phyloP scores from a whole-genome alignment of 2,113 vertebrate species.

The Grallaria varia region DNA sequence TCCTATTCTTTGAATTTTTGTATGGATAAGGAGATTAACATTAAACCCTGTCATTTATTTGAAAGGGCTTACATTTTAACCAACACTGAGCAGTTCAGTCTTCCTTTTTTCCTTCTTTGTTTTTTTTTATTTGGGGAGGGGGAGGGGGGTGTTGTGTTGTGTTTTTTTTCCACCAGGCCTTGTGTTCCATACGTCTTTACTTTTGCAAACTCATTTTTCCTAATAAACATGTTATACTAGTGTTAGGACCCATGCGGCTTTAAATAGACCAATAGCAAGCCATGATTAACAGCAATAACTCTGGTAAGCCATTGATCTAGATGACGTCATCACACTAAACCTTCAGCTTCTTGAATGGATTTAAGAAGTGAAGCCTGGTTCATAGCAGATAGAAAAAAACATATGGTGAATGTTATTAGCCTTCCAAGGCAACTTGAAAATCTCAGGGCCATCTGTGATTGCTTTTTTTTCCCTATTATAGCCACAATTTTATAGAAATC shows the following conservation, averaged over 20 bases:
- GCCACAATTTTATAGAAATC: neutral
- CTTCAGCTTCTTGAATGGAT: neutral
- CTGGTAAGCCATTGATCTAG: neutral
- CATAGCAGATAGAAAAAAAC: slow-evolving; percentile 40
- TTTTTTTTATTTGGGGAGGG: too few relatives aligned
- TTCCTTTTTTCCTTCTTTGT: neutral
- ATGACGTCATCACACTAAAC: slow-evolving; percentile 33
- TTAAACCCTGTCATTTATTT: neutral
- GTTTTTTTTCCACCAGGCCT: neutral
- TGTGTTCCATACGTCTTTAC: neutral
- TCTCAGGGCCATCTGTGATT: neutral
- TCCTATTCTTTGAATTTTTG: neutral
- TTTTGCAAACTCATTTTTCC: neutral
- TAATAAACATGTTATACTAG: neutral
- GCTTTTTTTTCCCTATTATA: slow-evolving; percentile 11
- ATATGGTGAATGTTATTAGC: slow-evolving; percentile 43
- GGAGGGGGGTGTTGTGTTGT: too few relatives aligned
- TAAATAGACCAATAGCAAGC: neutral
- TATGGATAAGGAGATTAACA: neutral
- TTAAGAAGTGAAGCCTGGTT: slow-evolving; percentile 24
- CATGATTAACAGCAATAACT: slow-evolving; percentile 2
- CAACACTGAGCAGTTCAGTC: neutral
- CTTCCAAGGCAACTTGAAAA: slow-evolving; percentile 18
- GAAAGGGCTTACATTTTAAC: neutral
- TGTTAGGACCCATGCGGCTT: neutral